Evolutionary conservation across 2,888 invertebrate genomes (phyloP).

Genomic region (Pseudococcus longispinus): DNA sequence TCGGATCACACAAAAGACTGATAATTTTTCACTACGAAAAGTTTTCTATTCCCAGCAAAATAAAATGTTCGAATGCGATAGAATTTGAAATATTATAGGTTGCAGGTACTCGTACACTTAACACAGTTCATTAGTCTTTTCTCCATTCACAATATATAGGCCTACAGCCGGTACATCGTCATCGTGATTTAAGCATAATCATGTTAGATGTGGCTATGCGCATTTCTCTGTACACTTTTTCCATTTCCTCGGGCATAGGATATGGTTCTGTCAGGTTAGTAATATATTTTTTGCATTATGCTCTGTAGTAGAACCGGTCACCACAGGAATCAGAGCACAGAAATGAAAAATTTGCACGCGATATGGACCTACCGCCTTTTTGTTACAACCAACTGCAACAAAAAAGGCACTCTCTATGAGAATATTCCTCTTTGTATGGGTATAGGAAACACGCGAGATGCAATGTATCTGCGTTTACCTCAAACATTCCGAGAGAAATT

Average conservation of each 20-base stretch:
- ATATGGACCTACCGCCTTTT: conserved; percentile 20
- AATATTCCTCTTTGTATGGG: not conserved
- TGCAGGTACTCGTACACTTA: too few species aligned
- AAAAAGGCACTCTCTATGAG: not conserved
- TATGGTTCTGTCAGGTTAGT: conserved; percentile 27
- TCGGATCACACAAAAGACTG: not conserved
- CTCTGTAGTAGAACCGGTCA: not conserved
- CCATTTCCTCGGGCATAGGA: conserved; percentile 33
- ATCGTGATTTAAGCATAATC: not conserved
- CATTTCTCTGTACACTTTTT: not conserved
- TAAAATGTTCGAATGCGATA: not conserved
- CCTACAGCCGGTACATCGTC: not conserved
- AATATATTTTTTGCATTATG: conserved; percentile 21
- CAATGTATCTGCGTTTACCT: not conserved
- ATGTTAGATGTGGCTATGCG: not conserved
- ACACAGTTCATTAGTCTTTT: not conserved
- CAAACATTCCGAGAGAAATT: not conserved
- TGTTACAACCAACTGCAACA: conserved; percentile 1
- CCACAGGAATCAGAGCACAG: not conserved
- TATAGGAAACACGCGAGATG: not conserved
- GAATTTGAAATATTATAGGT: not conserved
- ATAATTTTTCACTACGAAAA: not conserved
- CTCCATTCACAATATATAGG: not conserved
- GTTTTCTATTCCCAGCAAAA: not conserved
- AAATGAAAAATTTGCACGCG: conserved; percentile 31